These are phyloP conservation scores for Drosophila cyrtoloma DNA, from an alignment of 2,888 invertebrate species.

Conservation along the genomic window DNA sequence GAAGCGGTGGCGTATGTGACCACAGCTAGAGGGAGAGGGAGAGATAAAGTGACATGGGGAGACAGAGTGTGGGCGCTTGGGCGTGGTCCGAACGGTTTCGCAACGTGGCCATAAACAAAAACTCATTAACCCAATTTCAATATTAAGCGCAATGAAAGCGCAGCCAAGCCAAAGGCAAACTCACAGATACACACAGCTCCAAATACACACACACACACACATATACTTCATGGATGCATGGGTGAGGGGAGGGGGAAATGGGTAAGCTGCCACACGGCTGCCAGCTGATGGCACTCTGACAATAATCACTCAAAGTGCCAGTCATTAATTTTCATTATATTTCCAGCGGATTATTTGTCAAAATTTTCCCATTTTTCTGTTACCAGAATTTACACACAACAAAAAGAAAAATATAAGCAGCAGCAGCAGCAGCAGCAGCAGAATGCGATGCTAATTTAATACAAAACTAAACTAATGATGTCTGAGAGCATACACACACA, in stretches of 20 bases:
- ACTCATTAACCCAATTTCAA: slow-evolving; percentile 78
- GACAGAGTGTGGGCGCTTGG: slow-evolving; percentile 7
- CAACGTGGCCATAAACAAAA: slow-evolving; percentile 65
- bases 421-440: background rate
- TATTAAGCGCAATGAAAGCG: slow-evolving; percentile 66
- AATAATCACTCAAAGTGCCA: slow-evolving; percentile 58
- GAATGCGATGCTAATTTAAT: slow-evolving; percentile 17
- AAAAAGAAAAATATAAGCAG: background rate
- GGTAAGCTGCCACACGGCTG: background rate
- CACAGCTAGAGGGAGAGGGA: background rate
- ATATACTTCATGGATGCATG: background rate
- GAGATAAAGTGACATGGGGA: background rate
- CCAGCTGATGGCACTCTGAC: slow-evolving; percentile 19
- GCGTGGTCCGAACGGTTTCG: slow-evolving; percentile 34
- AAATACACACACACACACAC: slow-evolving; percentile 14
- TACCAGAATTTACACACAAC: background rate
- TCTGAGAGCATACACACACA: slow-evolving; percentile 3
- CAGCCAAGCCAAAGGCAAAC: slow-evolving; percentile 51
- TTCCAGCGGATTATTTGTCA: slow-evolving; percentile 51
- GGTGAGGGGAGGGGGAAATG: background rate
- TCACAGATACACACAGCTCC: slow-evolving; percentile 9
- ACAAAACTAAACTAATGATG: slow-evolving; percentile 32
- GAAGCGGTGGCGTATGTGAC: slow-evolving; percentile 38
- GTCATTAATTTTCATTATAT: slow-evolving; percentile 65
- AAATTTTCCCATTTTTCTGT: slow-evolving; percentile 13